These are phyloP conservation scores for Nixonia krombeini DNA, from an alignment of 1,140 invertebrate genomes.

Conservation along the genomic window DNA sequence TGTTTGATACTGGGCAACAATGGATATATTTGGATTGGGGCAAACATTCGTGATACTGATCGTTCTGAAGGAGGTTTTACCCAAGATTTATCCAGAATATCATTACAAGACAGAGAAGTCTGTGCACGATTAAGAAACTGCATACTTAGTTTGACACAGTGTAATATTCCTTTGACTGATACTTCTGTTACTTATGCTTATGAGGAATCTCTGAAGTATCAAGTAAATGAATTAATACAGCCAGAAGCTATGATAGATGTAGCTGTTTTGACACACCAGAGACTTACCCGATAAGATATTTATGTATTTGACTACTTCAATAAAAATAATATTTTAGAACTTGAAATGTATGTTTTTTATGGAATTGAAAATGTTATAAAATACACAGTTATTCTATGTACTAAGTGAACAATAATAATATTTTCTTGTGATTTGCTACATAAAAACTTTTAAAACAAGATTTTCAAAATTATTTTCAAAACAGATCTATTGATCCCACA, in stretches of 20 bases:
- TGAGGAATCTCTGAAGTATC: slow-evolving; percentile 90
- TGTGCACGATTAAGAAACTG: slow-evolving; percentile 93
- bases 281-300: slow-evolving; percentile 63
- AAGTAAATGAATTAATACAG: slow-evolving; percentile 83
- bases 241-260: slow-evolving; percentile 88
- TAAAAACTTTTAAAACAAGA: no score
- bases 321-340: no score
- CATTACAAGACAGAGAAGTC: slow-evolving; percentile 80
- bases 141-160: slow-evolving; percentile 86
- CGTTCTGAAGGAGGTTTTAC: slow-evolving; percentile 84
- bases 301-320: no score
- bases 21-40: slow-evolving; percentile 96
- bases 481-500: no score
- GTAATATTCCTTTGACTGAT: slow-evolving; percentile 92
- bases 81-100: slow-evolving; percentile 83
- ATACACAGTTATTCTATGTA: no score
- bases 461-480: no score
- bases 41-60: slow-evolving; percentile 76
- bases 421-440: no score
- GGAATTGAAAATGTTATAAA: no score
- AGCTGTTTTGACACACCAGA: slow-evolving; percentile 78
- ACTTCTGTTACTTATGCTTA: slow-evolving; percentile 93
- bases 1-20: slow-evolving; percentile 97
- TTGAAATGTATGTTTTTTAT: not conserved
- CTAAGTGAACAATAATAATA: no score